Conservation (phyloP, 2,113 vertebrate species). For the Clarias batrachus region DNA sequence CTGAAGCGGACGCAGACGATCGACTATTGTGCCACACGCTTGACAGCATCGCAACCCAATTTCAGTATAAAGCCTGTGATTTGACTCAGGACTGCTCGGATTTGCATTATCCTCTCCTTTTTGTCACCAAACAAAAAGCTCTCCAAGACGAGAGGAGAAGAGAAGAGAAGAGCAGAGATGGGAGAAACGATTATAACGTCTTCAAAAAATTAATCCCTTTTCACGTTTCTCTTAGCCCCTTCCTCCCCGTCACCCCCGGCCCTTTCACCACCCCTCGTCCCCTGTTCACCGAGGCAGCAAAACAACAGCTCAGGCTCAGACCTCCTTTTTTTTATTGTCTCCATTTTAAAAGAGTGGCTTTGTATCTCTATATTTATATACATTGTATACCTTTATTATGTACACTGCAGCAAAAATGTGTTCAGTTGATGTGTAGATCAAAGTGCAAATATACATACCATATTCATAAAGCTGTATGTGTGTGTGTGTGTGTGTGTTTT, state of each 20-base stretch:
- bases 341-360: conserved; percentile 43
- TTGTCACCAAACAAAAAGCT: conserved; percentile 37
- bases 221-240: background rate
- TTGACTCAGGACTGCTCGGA: conserved; percentile 31
- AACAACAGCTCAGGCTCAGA: conserved; percentile 8
- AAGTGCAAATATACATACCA: conserved; percentile 52
- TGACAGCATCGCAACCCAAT: conserved; percentile 24
- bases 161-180: background rate
- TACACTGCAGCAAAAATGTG: conserved; percentile 42
- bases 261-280: background rate
- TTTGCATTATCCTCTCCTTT: conserved; percentile 21
- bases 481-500: conserved; percentile 6
- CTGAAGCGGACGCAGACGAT: background rate
- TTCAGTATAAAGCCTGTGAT: conserved; percentile 39
- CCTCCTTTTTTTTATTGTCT: conserved; percentile 41
- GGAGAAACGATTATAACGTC: conserved; percentile 8
- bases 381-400: conserved; percentile 43
- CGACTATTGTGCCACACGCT: background rate
- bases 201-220: conserved; percentile 11
- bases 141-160: background rate
- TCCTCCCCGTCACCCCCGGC: too few relatives aligned
- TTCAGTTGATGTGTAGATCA: conserved; percentile 30
- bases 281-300: conserved; percentile 21
- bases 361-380: conserved; percentile 27
- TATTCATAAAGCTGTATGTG: conserved; percentile 43